phyloP scores from a whole-genome alignment of 2,113 vertebrate genomes.

The Phalacrocorax pelagicus region DNA sequence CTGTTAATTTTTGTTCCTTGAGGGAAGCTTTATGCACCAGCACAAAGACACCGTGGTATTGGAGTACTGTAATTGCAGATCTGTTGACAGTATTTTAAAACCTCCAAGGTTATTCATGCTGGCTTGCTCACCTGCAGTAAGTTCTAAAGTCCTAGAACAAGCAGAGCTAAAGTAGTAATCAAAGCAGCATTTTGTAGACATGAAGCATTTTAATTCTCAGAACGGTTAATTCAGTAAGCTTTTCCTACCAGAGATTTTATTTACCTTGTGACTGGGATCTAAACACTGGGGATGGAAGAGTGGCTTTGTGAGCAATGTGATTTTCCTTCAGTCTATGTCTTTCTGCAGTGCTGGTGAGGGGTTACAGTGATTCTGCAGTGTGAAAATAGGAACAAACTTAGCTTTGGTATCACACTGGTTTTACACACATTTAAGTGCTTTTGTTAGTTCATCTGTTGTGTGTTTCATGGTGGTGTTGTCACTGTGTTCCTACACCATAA shows the following conservation, averaged over 20 bases:
- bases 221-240: neutral
- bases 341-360: neutral
- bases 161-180: neutral
- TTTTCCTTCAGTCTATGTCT: neutral
- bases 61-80: conserved; percentile 41
- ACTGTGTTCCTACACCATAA: conserved; percentile 72
- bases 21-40: conserved; percentile 37
- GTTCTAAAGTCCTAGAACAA: neutral
- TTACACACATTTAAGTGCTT: conserved; percentile 57
- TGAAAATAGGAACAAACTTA: conserved; percentile 28
- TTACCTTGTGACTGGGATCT: neutral
- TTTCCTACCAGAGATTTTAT: neutral
- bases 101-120: neutral
- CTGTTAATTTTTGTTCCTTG: conserved; percentile 43
- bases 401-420: neutral
- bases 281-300: neutral
- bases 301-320: neutral
- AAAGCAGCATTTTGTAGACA: neutral
- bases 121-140: conserved; percentile 37
- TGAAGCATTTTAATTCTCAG: neutral
- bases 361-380: neutral
- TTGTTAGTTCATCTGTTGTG: conserved; percentile 46
- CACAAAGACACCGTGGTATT: conserved; percentile 48
- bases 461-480: conserved; percentile 64
- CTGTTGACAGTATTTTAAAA: conserved; percentile 26